Conservation (phyloP, 2,888 invertebrate genomes). For the Clepsis dumicolana region DNA sequence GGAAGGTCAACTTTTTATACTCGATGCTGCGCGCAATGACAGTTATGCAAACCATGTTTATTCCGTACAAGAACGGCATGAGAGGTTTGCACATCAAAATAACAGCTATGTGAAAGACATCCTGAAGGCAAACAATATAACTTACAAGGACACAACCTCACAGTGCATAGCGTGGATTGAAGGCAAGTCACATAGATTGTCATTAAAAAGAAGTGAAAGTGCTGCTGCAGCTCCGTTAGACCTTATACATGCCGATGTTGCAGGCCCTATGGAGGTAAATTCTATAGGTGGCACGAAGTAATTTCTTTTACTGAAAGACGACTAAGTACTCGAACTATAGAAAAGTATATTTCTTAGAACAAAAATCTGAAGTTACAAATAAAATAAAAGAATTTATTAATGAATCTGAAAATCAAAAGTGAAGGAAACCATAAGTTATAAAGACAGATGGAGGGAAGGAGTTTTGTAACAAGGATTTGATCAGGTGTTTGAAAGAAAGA, state of each 20-base stretch:
- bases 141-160: neutral
- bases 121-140: neutral
- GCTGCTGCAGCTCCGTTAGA: neutral
- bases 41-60: neutral
- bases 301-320: slow-evolving; percentile 38
- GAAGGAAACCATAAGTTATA: neutral
- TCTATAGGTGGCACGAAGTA: slow-evolving; percentile 42
- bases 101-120: neutral
- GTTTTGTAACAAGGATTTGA: neutral
- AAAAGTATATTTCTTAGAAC: slow-evolving; percentile 1
- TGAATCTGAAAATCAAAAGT: neutral
- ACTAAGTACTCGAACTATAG: slow-evolving; percentile 38
- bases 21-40: neutral
- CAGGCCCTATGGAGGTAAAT: slow-evolving; percentile 34
- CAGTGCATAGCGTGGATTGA: slow-evolving; percentile 5
- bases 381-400: neutral
- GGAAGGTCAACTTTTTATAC: neutral
- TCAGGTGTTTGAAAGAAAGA: neutral
- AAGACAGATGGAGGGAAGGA: neutral
- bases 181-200: slow-evolving; percentile 13
- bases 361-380: neutral
- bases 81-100: slow-evolving; percentile 17
- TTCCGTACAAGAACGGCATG: neutral
- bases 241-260: slow-evolving; percentile 20
- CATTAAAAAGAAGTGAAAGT: neutral